Conservation (phyloP, 2,888 invertebrate genomes). For the Beris chalybata region DNA sequence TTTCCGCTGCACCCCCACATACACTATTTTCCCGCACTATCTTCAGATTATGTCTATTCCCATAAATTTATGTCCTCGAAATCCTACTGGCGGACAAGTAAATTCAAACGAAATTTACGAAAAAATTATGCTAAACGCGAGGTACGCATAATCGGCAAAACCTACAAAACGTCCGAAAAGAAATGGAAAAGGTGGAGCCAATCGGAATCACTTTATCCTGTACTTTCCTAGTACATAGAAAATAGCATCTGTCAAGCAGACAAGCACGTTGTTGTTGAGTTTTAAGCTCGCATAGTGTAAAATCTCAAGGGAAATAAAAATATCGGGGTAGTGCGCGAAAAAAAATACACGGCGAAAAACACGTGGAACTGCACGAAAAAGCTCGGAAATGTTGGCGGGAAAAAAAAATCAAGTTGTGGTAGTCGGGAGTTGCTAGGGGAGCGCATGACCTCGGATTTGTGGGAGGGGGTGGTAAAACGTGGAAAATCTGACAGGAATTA, state of each 20-base stretch:
- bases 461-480: too few species aligned
- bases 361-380: slow-evolving; percentile 32
- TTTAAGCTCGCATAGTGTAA: slow-evolving; percentile 12
- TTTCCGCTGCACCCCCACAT: neutral
- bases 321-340: slow-evolving; percentile 19
- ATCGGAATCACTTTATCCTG: slow-evolving; percentile 28
- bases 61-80: slow-evolving; percentile 20
- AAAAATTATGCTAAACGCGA: slow-evolving; percentile 33
- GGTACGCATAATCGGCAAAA: slow-evolving; percentile 34
- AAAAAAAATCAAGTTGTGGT: slow-evolving; percentile 6
- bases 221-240: slow-evolving; percentile 22
- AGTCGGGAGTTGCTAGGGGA: neutral
- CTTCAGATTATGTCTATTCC: slow-evolving; percentile 10
- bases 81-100: slow-evolving; percentile 32
- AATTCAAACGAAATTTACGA: slow-evolving; percentile 32
- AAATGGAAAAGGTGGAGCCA: slow-evolving; percentile 34
- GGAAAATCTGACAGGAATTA: too few species aligned
- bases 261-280: slow-evolving; percentile 27
- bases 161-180: slow-evolving; percentile 28
- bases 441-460: neutral
- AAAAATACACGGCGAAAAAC: slow-evolving; percentile 19
- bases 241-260: slow-evolving; percentile 30
- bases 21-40: slow-evolving; percentile 17
- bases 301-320: slow-evolving; percentile 2
- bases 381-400: slow-evolving; percentile 20